phyloP scores from a whole-genome alignment of 1,140 invertebrate genomes.

The Drosophila navojoa region DNA sequence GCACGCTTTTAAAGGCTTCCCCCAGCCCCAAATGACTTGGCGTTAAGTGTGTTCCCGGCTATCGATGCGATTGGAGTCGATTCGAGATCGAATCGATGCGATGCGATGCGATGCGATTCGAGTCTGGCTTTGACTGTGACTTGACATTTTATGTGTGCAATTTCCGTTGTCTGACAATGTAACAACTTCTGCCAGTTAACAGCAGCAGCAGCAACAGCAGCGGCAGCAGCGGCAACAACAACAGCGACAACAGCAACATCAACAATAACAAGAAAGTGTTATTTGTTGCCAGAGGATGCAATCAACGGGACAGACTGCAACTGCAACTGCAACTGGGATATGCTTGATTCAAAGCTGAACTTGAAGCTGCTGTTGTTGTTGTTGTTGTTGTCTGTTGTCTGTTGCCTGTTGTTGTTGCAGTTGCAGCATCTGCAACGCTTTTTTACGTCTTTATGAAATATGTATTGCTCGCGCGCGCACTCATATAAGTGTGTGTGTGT shows the following conservation, averaged over 20 bases:
- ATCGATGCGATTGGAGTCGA: constrained; percentile 4
- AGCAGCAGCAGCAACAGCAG: constrained; percentile 27
- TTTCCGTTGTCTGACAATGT: constrained; percentile 77
- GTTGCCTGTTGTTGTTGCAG: constrained; percentile 25
- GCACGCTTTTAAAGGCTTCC: background rate
- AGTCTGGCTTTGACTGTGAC: constrained; percentile 39
- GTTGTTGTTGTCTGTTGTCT: constrained; percentile 6
- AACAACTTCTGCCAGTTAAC: constrained; percentile 75
- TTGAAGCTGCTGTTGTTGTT: background rate
- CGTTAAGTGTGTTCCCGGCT: constrained; percentile 26
- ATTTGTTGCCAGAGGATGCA: constrained; percentile 17
- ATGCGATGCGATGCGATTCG: constrained; percentile 24
- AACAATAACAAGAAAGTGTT: constrained; percentile 14
- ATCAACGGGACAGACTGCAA: constrained; percentile 12
- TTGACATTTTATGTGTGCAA: constrained; percentile 67
- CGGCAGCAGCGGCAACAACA: constrained; percentile 9
- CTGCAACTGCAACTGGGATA: constrained; percentile 8
- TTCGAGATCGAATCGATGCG: background rate
- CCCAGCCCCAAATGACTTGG: constrained; percentile 32
- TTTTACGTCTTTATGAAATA: constrained; percentile 48
- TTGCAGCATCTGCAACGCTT: constrained; percentile 34
- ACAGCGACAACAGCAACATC: constrained; percentile 14
- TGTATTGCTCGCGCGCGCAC: constrained; percentile 30
- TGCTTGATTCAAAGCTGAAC: constrained; percentile 7
- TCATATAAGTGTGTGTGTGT: constrained; percentile 37